Base-by-base conservation (phyloP, 23 tunicate genomes). In the Oikopleura albicans region DNA sequence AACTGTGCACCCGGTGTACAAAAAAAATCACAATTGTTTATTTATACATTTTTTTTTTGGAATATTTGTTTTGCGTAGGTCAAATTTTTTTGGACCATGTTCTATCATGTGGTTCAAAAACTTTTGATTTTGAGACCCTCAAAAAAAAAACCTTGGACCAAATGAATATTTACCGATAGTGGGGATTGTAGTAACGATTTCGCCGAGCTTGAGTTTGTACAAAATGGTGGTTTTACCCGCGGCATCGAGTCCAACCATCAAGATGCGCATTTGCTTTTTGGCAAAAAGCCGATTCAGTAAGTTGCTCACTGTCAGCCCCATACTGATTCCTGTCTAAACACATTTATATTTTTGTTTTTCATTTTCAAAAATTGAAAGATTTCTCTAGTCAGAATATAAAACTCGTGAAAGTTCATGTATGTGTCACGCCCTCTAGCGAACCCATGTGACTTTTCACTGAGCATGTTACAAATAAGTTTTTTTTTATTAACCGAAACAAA, bases 201-300 rank as follows among this genome's bases (percentile, higher is more conserved):
- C 88, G 0, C 88, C 88, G n/a, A 86, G 87, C 39, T 86, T 86
- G 86, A 86, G 75, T 0, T 86, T 86, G 66, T 86, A 86, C 71
- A 86, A 40, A 22, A 86, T 86, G 40, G 88, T 86, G 38, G 88
- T 86, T 39, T 86, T 86, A 36, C 88, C 88, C 2, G 88, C 88
- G 34, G 88, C 90, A 76, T 86, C 88, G 86, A 88, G 86, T 49
- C 97, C 97, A 28, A 91, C 97, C 97, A 91, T 91, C 76, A 91
- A 87, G 39, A 91, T 91, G 84, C 97, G 84, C 97, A 91, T 91
- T 84, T 91, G 91, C 56, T 88, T 91, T 66, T 91, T 88, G 49
- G 91, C 97, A 63, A 88, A 85, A 39, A 88, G 88, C 83, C 89
- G 83, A 16, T 63, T 83, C 40, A 88, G 89, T 0, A 87, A 40